Evolutionary conservation across 2,797 vertebrate species (phyloP).

Genomic region (Netta rufina): DNA sequence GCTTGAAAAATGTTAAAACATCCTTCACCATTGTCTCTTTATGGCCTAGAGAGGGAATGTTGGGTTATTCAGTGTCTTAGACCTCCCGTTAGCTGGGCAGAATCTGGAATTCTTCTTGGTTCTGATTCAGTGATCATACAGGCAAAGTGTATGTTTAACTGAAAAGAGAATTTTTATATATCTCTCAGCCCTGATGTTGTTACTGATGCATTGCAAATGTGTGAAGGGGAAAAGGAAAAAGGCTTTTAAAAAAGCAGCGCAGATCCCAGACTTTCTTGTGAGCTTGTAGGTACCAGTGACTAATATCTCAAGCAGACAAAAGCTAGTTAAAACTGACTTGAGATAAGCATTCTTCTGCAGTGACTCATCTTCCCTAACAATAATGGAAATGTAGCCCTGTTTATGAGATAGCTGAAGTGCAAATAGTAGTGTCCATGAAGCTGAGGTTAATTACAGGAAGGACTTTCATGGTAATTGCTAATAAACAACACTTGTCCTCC

Average conservation of each 20-base stretch:
- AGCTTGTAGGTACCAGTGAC: constrained; percentile 49
- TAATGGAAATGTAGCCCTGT: constrained; percentile 73
- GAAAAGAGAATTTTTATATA: constrained; percentile 52
- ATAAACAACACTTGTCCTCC: constrained; percentile 76
- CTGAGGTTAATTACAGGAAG: constrained; percentile 84
- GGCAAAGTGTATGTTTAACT: constrained; percentile 61
- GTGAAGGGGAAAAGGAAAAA: constrained; percentile 54
- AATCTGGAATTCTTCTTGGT: constrained; percentile 64
- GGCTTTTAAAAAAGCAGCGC: constrained; percentile 35
- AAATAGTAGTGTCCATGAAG: constrained; percentile 74
- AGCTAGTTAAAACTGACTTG: constrained; percentile 71
- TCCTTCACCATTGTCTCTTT: constrained; percentile 71
- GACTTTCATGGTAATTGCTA: constrained; percentile 77
- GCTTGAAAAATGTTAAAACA: constrained; percentile 67
- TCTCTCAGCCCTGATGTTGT: constrained; percentile 44
- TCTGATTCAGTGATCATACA: constrained; percentile 83
- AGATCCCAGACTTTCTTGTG: constrained; percentile 49
- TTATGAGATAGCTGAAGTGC: constrained; percentile 74
- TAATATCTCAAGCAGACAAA: constrained; percentile 76
- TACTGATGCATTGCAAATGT: constrained; percentile 56
- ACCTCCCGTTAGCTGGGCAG: constrained; percentile 60
- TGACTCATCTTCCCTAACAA: constrained; percentile 78
- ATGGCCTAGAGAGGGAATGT: constrained; percentile 48
- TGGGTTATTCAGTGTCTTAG: constrained; percentile 62
- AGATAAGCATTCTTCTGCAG: constrained; percentile 76